These are phyloP conservation scores for Stictocephala bisonia DNA, from an alignment of 2,888 invertebrate genomes.

Conservation along the genomic window DNA sequence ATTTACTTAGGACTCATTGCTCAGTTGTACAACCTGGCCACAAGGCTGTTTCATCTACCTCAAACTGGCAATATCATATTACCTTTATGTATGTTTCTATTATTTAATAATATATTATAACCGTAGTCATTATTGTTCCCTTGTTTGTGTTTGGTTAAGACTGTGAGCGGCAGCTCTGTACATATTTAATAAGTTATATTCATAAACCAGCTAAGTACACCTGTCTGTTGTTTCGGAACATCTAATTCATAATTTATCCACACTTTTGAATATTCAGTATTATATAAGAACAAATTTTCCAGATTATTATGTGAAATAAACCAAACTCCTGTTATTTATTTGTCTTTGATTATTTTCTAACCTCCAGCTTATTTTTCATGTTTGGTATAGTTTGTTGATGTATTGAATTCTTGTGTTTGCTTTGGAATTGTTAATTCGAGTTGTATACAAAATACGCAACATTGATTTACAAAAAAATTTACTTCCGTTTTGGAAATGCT, in stretches of 20 bases:
- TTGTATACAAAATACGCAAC: no score
- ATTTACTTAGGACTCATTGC: slow-evolving; percentile 42
- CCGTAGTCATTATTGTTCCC: slow-evolving; percentile 25
- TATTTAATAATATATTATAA: slow-evolving; percentile 36
- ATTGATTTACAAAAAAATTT: no score
- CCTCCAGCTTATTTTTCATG: no score
- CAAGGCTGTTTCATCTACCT: slow-evolving; percentile 44
- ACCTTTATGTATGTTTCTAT: slow-evolving; percentile 43
- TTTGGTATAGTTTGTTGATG: no score
- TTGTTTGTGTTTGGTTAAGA: neutral
- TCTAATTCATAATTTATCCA: no score
- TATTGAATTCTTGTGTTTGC: no score
- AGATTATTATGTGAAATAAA: slow-evolving; percentile 34
- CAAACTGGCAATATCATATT: slow-evolving; percentile 47
- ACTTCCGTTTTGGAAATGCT: no score
- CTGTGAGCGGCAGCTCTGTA: slow-evolving; percentile 9
- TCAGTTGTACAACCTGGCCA: slow-evolving; percentile 40
- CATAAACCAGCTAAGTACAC: slow-evolving; percentile 20
- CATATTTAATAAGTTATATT: slow-evolving; percentile 18
- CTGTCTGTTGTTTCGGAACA: slow-evolving; percentile 26
- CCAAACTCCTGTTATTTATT: slow-evolving; percentile 26
- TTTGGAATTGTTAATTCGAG: no score
- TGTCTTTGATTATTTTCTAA: no score
- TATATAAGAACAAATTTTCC: slow-evolving; percentile 38
- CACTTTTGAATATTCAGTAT: slow-evolving; percentile 37